phyloP scores from a whole-genome alignment of 2,797 vertebrate species.

The Acanthopagrus latus region DNA sequence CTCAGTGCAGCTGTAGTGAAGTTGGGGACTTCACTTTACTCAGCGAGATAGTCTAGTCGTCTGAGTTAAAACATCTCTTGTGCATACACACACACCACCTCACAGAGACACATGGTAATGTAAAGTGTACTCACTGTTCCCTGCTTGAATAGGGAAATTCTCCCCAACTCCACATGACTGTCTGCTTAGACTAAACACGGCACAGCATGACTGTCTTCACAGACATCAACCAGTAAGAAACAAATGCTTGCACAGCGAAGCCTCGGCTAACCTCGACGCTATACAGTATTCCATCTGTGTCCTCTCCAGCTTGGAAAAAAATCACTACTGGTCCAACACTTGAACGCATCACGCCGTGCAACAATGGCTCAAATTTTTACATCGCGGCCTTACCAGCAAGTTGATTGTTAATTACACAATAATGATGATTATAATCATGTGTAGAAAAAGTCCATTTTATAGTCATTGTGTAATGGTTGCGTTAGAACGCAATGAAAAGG shows the following conservation, averaged over 20 bases:
- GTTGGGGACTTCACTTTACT: constrained; percentile 36
- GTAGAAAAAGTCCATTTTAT: constrained; percentile 41
- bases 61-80: constrained; percentile 25
- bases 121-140: constrained; percentile 44
- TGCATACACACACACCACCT: not conserved
- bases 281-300: constrained; percentile 37
- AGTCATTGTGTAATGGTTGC: constrained; percentile 32
- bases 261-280: constrained; percentile 51
- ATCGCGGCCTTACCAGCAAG: constrained; percentile 33
- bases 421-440: constrained; percentile 52
- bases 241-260: constrained; percentile 54
- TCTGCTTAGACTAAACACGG: constrained; percentile 69
- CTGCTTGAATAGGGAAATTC: constrained; percentile 52
- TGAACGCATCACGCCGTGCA: constrained; percentile 13
- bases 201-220: constrained; percentile 66
- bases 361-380: constrained; percentile 48
- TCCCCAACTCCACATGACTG: constrained; percentile 58
- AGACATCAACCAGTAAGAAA: constrained; percentile 59
- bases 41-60: constrained; percentile 6
- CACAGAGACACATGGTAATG: constrained; percentile 17
- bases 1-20: constrained; percentile 1
- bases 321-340: constrained; percentile 15
- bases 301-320: constrained; percentile 18
- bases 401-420: constrained; percentile 54
- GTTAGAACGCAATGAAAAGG: constrained; percentile 41